Percentiles rank a stretch among this genome's conserved stretches.
These are phyloP conservation scores for Eupristina koningsbergeri DNA, from an alignment of 1,140 invertebrate species.

Conservation along the genomic window DNA sequence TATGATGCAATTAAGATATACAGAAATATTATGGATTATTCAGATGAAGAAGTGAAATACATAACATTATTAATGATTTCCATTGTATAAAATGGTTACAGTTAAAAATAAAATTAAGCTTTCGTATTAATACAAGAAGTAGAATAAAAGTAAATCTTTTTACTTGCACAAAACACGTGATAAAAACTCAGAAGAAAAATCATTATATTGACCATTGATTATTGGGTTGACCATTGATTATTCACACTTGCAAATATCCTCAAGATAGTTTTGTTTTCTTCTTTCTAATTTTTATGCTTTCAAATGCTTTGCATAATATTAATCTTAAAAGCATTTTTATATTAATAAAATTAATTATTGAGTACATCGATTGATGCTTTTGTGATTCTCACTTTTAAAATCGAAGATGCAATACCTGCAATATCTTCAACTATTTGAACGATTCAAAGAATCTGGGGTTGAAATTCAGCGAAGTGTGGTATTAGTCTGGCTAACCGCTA, in stretches of 20 bases:
- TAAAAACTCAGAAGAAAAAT: too few species aligned
- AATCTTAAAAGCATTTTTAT: background rate
- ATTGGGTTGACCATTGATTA: background rate
- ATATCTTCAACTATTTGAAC: background rate
- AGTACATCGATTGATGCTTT: background rate
- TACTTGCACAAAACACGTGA: too few species aligned
- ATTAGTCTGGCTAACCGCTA: background rate
- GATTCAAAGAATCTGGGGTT: background rate
- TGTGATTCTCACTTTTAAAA: background rate
- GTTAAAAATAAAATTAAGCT: background rate
- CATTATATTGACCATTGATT: background rate
- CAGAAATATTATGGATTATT: too few species aligned
- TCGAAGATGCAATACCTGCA: background rate
- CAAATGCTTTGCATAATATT: background rate
- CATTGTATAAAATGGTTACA: too few species aligned
- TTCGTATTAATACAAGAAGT: too few species aligned
- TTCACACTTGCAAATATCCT: background rate
- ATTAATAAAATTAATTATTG: background rate
- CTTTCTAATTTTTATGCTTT: too few species aligned
- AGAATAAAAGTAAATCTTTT: too few species aligned
- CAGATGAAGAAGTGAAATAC: too few species aligned
- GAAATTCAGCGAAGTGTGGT: background rate
- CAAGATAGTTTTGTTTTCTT: background rate
- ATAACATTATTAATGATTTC: too few species aligned
- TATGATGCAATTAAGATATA: too few species aligned